Base-by-base conservation (phyloP, 2,888 invertebrate species). In the Psylliodes chrysocephalus region DNA sequence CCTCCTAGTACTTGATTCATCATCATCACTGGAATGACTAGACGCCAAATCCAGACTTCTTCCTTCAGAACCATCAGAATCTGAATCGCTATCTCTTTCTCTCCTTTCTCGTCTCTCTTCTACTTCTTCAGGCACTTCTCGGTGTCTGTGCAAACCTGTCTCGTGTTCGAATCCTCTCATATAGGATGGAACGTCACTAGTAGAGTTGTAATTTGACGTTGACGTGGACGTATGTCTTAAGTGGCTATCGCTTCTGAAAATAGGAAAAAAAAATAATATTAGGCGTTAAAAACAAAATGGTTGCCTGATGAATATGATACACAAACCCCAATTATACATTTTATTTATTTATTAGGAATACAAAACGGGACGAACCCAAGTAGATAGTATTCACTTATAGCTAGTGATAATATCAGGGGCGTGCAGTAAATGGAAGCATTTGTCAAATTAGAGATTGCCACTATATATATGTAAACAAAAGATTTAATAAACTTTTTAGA, bases 1-100 rank as follows among this genome's bases (percentile, higher is more conserved):
- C 70, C 85, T 83, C 40, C 82, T 80, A 0, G 83, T 82, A 57
- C 82, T 83, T 14, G 89, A 89, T 76, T 91, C 91, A 69, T 91
- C 91, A 71, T 97, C 96, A 77, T 97, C 97, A 49, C 95, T 96
- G 7, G 95, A 95, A 84, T 97, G 97, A 79, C 96, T 96, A 51
- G 96, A 96, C 10, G 96, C 96, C 52, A 97, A 86, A 75, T 96
- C 96, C 64, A 97, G 85, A 75, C 93, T 93, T 35, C 93, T 87
- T 1, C 92, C 93, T 73, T 86, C 86, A 1, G 92, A 91, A 54
- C 85, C 87, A 52, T 95, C 94, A 0, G 93, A 92, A 75, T 95
- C 95, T 0, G 91, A 89, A 69, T 90, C 89, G 74, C 89, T 88
- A 6, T 89, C 84, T 7, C 62, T 19, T 22, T 59, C 64, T 12